These are phyloP conservation scores for Drosophila prosaltans DNA, from an alignment of 1,140 invertebrate species.

Conservation along the genomic window DNA sequence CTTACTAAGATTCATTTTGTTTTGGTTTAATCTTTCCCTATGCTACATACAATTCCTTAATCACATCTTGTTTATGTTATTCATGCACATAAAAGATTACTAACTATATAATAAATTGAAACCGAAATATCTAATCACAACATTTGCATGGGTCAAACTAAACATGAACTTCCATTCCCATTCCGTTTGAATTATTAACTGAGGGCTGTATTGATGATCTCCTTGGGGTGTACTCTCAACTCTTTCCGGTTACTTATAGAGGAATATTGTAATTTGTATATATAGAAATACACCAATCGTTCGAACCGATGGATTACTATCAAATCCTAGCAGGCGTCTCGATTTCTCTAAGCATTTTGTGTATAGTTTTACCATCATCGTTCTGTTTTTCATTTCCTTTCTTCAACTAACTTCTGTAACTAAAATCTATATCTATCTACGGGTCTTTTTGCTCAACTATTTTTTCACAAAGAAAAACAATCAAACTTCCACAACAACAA, in stretches of 20 bases:
- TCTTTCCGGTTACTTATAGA: not conserved
- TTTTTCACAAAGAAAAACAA: constrained; percentile 39
- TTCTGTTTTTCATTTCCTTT: constrained; percentile 36
- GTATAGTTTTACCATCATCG: constrained; percentile 26
- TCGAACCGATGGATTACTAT: constrained; percentile 44
- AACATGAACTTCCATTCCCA: constrained; percentile 8
- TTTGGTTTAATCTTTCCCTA: no score
- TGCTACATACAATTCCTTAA: no score
- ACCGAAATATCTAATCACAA: not conserved
- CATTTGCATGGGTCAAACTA: not conserved
- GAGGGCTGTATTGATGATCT: constrained; percentile 20
- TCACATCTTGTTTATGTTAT: not conserved
- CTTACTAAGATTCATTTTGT: no score
- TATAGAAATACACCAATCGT: constrained; percentile 75
- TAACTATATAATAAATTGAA: not conserved
- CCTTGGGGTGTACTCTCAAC: constrained; percentile 30
- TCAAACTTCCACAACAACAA: constrained; percentile 21
- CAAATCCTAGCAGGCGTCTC: constrained; percentile 49
- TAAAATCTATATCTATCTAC: constrained; percentile 27
- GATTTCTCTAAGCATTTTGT: constrained; percentile 57
- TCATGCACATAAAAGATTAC: not conserved
- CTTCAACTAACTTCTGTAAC: constrained; percentile 50
- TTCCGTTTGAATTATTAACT: constrained; percentile 4
- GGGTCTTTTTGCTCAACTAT: not conserved
- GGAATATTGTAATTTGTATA: constrained; percentile 17